Evolutionary conservation across 2,888 invertebrate genomes (phyloP), one percentile per base, ranked within the genome.

Genomic region (Euplexia lucipara): DNA sequence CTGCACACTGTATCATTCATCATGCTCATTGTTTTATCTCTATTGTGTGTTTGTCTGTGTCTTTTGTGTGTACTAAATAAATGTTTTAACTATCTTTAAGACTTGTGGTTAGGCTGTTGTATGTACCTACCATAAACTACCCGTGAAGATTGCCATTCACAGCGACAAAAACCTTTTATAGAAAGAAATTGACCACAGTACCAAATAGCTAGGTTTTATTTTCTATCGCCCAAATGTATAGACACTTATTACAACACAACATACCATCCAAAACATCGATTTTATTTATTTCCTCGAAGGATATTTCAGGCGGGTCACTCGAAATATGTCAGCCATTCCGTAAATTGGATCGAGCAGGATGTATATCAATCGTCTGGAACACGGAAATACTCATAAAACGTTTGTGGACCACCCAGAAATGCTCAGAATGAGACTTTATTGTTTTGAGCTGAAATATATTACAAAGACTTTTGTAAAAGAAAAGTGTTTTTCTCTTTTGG

Each of bases 271-370:
- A 18, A 41, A 26, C 3, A 16, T n/a, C n/a, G n/a, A n/a, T n/a
- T n/a, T n/a, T n/a, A n/a, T n/a, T n/a, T n/a, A 1, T 35, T 39
- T 44, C 18, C 1, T 10, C 16, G n/a, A 22, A 32, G 34, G 30
- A 51, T 65, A 49, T 73, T 72, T 66, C 39, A 45, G 32, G 6
- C n/a, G 37, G 41, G 32, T 47, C 41, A 41, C 30, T 14, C 37
- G 42, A 68, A 70, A 74, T 49, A 59, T 58, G 70, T 45, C 59
- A 44, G 53, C 54, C 53, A 60, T 64, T 44, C 26, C 39, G 22
- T 70, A 53, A 77, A 74, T 74, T 71, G 65, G 72, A 65, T 53
- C 48, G 49, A 30, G 54, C 42, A 70, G 49, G 73, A 44, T 57
- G 32, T 41, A 44, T 52, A 57, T 71, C 64, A 69, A 54, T 70